Evolutionary conservation across 2,888 invertebrate species (phyloP).

Genomic region (Diarsia mendica): DNA sequence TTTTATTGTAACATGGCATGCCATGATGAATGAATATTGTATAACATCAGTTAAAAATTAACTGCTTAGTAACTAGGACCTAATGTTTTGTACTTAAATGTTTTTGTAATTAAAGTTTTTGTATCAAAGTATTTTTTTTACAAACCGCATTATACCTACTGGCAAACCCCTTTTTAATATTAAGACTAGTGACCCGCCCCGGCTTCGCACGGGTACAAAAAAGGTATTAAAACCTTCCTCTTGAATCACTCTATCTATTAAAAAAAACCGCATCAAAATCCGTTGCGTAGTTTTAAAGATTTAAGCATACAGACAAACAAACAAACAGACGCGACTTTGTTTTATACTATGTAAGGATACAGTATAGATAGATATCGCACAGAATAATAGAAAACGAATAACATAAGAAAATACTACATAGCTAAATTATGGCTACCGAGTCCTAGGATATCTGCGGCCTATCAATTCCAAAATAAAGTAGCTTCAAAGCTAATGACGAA

Average conservation of each 20-base stretch:
- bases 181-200: too few species aligned
- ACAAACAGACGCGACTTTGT: too few species aligned
- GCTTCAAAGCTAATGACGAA: neutral
- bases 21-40: neutral
- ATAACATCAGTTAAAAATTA: conserved; percentile 8
- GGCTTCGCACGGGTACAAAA: too few species aligned
- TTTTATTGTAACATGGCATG: conserved; percentile 14
- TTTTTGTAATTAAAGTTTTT: conserved; percentile 41
- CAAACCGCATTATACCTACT: neutral
- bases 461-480: neutral
- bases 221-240: too few species aligned
- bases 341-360: too few species aligned
- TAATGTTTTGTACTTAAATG: conserved; percentile 45
- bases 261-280: too few species aligned
- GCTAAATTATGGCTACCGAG: neutral
- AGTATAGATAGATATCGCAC: neutral
- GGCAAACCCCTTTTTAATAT: neutral
- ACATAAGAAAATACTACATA: neutral
- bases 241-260: too few species aligned
- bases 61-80: conserved; percentile 16
- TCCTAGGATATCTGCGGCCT: neutral
- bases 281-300: too few species aligned
- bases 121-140: neutral
- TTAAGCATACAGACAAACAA: too few species aligned
- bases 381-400: neutral